Evolutionary conservation across 2,113 vertebrate species (phyloP).

Genomic region (Pomatorhinus ruficollis): DNA sequence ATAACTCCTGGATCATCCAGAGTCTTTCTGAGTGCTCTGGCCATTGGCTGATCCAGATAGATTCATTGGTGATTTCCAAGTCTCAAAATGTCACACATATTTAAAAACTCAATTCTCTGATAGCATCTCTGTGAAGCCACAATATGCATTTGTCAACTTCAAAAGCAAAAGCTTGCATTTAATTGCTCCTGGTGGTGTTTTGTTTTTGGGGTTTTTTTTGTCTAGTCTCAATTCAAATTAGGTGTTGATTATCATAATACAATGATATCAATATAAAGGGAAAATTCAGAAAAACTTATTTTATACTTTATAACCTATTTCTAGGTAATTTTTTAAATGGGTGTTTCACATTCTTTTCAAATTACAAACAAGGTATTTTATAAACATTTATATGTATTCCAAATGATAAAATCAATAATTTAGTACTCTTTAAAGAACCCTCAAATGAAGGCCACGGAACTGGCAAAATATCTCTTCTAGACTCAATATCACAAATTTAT

Average conservation of each 20-base stretch:
- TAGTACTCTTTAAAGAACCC: not conserved
- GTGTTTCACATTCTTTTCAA: not conserved
- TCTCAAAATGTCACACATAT: not conserved
- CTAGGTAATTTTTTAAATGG: not conserved
- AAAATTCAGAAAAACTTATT: not conserved
- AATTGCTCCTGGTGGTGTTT: not conserved
- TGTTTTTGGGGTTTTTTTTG: not conserved
- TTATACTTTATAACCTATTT: not conserved
- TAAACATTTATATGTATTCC: not conserved
- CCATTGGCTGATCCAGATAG: not conserved
- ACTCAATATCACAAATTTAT: not conserved
- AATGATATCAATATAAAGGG: not conserved
- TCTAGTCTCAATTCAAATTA: not conserved
- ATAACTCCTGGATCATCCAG: not conserved
- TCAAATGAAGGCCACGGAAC: not conserved
- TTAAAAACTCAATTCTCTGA: not conserved
- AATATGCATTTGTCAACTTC: not conserved
- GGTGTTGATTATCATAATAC: not conserved
- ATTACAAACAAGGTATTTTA: not conserved
- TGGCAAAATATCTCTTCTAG: not conserved
- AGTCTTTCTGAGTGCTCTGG: not conserved
- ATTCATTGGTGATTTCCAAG: accelerated
- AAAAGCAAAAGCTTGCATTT: not conserved
- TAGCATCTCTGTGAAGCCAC: not conserved
- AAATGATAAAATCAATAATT: not conserved